Percentiles rank a stretch among this genome's conserved stretches.
phyloP scores from a whole-genome alignment of 2,113 vertebrate species.

The Ploceus nigricollis region DNA sequence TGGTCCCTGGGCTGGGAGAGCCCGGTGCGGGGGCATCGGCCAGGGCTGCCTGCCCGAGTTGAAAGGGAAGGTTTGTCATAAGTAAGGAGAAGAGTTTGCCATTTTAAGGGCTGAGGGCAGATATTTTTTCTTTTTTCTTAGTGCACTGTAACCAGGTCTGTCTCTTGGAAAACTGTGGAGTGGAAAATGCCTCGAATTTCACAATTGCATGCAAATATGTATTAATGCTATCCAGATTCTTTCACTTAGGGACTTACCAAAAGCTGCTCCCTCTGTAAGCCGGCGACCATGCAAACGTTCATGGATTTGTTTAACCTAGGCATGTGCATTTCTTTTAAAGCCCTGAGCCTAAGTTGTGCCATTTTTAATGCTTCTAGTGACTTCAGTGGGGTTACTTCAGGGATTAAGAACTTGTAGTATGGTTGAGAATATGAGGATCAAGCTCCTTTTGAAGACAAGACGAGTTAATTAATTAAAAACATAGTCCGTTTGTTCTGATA shows the following conservation, averaged over 20 bases:
- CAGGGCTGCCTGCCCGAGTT: neutral
- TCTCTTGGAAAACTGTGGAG: neutral
- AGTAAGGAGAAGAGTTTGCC: neutral
- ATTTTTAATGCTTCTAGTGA: neutral
- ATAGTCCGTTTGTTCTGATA: neutral
- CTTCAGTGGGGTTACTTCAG: neutral
- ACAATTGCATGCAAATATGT: neutral
- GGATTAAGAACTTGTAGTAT: neutral
- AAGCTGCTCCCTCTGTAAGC: neutral
- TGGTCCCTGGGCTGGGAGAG: neutral
- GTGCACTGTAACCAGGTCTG: neutral
- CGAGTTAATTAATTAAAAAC: neutral
- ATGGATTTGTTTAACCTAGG: neutral
- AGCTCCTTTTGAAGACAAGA: neutral
- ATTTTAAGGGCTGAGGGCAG: neutral
- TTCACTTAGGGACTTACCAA: neutral
- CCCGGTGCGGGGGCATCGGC: neutral
- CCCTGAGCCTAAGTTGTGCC: neutral
- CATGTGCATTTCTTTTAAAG: neutral
- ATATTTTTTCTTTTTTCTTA: neutral
- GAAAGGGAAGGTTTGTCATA: neutral
- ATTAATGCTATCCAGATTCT: conserved; percentile 14
- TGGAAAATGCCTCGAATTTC: conserved; percentile 41
- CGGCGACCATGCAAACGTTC: neutral
- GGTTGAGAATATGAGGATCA: neutral